phyloP scores from a whole-genome alignment of 2,113 vertebrate species.

The Procavia capensis region DNA sequence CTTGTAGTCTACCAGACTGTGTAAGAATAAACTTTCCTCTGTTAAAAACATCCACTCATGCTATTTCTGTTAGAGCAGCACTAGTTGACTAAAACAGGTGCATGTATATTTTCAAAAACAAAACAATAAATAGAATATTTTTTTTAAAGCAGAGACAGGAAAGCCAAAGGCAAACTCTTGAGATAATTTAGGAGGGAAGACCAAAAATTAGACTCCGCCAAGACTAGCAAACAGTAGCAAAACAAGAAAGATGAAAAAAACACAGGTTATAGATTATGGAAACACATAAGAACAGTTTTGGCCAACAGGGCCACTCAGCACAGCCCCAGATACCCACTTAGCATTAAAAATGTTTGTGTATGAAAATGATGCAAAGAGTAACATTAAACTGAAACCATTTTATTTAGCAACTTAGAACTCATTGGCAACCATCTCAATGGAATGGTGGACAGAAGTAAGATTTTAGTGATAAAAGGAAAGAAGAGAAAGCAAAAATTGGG shows the following conservation, averaged over 20 bases:
- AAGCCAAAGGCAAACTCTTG: neutral
- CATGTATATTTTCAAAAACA: neutral
- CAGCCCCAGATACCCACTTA: neutral
- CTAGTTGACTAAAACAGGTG: no score
- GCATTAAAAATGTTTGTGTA: neutral
- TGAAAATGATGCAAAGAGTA: neutral
- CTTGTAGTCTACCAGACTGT: no score
- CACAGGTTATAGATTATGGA: neutral
- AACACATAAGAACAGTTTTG: neutral
- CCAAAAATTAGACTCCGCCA: neutral
- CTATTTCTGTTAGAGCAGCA: no score
- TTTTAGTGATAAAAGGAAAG: neutral
- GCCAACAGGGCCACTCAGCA: neutral
- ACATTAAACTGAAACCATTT: neutral
- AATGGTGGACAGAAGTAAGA: neutral
- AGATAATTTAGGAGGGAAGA: neutral
- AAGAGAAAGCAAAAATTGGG: neutral
- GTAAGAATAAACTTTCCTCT: no score
- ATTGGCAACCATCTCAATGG: neutral
- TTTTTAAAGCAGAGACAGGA: neutral
- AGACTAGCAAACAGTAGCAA: neutral
- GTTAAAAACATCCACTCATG: no score
- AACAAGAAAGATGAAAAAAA: neutral
- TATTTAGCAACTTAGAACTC: neutral
- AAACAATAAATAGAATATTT: no score